Base-by-base conservation (phyloP, 2,888 invertebrate genomes). In the Poecilobothrus nobilitatus region DNA sequence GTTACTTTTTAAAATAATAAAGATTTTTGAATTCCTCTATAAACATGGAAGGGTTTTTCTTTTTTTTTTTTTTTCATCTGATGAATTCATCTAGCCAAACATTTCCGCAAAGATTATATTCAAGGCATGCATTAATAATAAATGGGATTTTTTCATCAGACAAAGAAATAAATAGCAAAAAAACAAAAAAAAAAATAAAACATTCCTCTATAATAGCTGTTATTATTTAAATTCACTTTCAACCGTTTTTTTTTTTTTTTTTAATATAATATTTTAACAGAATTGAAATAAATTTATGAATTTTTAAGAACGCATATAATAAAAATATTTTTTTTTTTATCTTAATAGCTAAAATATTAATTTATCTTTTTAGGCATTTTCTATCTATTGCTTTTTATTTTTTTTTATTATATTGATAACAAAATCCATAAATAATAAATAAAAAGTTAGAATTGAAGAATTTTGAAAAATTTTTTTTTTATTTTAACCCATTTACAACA, bases 21-120 rank as follows among this genome's bases (percentile, higher is more conserved):
- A 53, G 18, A 53, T 53, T 53, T 44, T 12, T 18, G n/a, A 53
- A 53, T 53, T 53, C 53, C 53, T 53, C 53, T 53, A n/a, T n/a
- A 53, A 53, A 53, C 53, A 53, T 53, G 53, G 53, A 53, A 53
- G 53, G 53, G 53, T 53, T 53, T 53, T 44, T 44, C 12, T 44
- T 44, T 44, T 44, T 15, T 12, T 44, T 44, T 44, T n/a, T n/a
- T n/a, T 15, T 6, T 41, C 41, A 12, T 41, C 41, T 41, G 9
- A 41, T 41, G 41, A 18, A 53, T 18, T 12, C 53, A 53, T 53
- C 37, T 53, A 27, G 27, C 27, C 18, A 18, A 18, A 53, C 53
- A 53, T 53, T 53, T 53, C 53, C 53, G 53, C 53, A 53, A 53
- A 53, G 53, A 53, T 53, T 53, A 53, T 12, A 53, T 53, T 53